Evolutionary conservation across 2,888 invertebrate species (phyloP).

Genomic region (Lacanobia wlatinum): DNA sequence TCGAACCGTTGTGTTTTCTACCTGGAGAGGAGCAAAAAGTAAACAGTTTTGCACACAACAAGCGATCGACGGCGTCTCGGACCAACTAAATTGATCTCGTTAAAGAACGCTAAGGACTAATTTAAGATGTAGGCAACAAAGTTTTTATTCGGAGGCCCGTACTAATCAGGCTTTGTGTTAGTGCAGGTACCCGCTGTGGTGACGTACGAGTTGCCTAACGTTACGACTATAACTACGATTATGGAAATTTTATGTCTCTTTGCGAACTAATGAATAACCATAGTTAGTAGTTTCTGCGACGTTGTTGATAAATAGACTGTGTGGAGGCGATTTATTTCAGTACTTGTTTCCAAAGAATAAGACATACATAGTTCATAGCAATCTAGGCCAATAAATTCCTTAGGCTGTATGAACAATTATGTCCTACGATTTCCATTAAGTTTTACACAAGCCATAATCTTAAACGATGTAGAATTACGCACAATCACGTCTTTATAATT

Average conservation of each 20-base stretch:
- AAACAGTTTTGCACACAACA: conserved; percentile 85
- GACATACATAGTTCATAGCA: conserved; percentile 44
- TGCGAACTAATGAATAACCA: conserved; percentile 74
- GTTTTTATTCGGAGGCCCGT: conserved; percentile 78
- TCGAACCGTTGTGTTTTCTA: conserved; percentile 87
- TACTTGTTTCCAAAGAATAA: conserved; percentile 63
- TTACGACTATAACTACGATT: conserved; percentile 70
- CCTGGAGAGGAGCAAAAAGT: conserved; percentile 87
- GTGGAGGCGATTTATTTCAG: conserved; percentile 67
- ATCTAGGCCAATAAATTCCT: conserved; percentile 48
- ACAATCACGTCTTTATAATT: conserved; percentile 59
- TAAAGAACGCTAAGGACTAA: conserved; percentile 86
- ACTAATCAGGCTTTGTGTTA: conserved; percentile 71
- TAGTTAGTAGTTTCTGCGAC: conserved; percentile 67
- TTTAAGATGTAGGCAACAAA: conserved; percentile 83
- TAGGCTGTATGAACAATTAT: conserved; percentile 59
- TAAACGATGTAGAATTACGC: conserved; percentile 62
- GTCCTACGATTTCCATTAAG: conserved; percentile 60
- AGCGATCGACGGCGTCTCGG: conserved; percentile 81
- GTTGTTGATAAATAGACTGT: conserved; percentile 71
- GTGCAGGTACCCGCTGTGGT: conserved; percentile 58
- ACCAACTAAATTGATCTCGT: conserved; percentile 86
- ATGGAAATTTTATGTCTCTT: conserved; percentile 74
- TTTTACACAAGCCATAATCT: conserved; percentile 61
- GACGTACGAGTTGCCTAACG: conserved; percentile 63